These are phyloP conservation scores for Drosophila barbarae DNA, from an alignment of 2,888 invertebrate species.

Conservation along the genomic window DNA sequence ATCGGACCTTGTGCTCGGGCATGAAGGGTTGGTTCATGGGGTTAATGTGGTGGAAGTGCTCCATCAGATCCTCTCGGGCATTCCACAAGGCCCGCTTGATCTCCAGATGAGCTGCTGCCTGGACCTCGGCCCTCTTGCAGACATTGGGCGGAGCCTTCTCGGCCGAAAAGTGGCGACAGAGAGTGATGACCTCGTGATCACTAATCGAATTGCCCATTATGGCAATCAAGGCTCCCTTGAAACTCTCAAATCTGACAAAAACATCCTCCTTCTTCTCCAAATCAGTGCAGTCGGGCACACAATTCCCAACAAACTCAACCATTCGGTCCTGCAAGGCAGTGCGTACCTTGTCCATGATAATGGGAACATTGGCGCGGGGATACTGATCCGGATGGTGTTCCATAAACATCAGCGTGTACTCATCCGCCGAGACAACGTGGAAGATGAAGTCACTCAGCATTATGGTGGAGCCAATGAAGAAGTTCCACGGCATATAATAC, in stretches of 20 bases:
- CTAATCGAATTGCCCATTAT: slow-evolving; percentile 86
- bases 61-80: slow-evolving; percentile 83
- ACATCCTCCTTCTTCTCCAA: slow-evolving; percentile 48
- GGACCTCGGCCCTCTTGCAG: slow-evolving; percentile 80
- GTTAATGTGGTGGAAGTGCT: slow-evolving; percentile 83
- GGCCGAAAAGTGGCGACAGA: slow-evolving; percentile 86
- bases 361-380: slow-evolving; percentile 85
- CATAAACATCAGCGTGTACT: slow-evolving; percentile 92
- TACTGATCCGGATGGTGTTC: slow-evolving; percentile 88
- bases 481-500: slow-evolving; percentile 88
- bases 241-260: slow-evolving; percentile 72
- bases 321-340: slow-evolving; percentile 84
- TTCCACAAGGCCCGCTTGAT: slow-evolving; percentile 87
- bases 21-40: slow-evolving; percentile 83
- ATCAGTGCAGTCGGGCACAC: slow-evolving; percentile 79
- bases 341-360: slow-evolving; percentile 88
- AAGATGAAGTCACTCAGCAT: slow-evolving; percentile 89
- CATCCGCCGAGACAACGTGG: slow-evolving; percentile 89
- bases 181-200: slow-evolving; percentile 89
- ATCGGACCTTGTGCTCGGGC: slow-evolving; percentile 82
- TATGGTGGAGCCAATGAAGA: slow-evolving; percentile 90
- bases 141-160: slow-evolving; percentile 80
- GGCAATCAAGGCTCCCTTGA: slow-evolving; percentile 83
- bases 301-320: slow-evolving; percentile 87
- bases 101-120: slow-evolving; percentile 86